phyloP scores from a whole-genome alignment of 2,888 invertebrate genomes.

The Camptogramma bilineatum region DNA sequence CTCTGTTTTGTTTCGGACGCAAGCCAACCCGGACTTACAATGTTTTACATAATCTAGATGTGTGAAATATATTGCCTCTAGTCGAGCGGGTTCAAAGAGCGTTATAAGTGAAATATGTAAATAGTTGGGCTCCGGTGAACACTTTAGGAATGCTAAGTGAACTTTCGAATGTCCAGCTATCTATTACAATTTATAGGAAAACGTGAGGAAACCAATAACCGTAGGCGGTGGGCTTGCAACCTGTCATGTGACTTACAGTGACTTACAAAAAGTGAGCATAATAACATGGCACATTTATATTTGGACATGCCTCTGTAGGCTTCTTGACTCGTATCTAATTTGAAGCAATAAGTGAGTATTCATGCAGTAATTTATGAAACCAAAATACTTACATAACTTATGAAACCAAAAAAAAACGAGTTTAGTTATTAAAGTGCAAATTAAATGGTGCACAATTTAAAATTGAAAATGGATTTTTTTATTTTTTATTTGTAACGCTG shows the following conservation, averaged over 20 bases:
- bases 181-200: background rate
- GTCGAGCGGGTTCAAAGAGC: background rate
- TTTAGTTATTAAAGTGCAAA: too few species aligned
- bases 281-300: too few species aligned
- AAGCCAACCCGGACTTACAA: background rate
- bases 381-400: too few species aligned
- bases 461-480: too few species aligned
- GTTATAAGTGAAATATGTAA: background rate
- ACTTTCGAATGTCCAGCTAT: background rate
- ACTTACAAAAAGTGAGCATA: background rate
- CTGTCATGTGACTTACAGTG: background rate
- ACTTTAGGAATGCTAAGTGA: background rate
- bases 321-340: too few species aligned
- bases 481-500: too few species aligned
- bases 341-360: too few species aligned
- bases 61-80: background rate
- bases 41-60: background rate
- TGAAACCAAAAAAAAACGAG: too few species aligned
- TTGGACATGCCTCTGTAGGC: too few species aligned
- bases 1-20: background rate
- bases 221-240: background rate
- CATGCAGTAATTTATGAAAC: too few species aligned
- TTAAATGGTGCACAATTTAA: too few species aligned
- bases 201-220: background rate
- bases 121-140: background rate